Conservation (phyloP, 1,140 invertebrate species). For the Bombus sibiricus region DNA sequence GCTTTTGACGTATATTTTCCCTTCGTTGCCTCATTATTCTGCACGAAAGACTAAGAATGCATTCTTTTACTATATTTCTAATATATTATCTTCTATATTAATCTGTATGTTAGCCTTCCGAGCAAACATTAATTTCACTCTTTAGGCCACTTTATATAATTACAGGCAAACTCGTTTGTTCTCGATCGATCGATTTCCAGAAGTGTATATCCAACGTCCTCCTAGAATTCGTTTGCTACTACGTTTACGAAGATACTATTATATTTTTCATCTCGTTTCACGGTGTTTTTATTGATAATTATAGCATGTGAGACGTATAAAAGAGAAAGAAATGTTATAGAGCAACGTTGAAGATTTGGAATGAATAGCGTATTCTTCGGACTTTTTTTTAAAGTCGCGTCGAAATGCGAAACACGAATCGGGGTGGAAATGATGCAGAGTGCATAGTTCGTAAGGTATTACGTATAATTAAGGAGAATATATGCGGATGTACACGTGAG, state of each 20-base stretch:
- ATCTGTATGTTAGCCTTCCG: no score
- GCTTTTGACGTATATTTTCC: no score
- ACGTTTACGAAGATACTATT: neutral
- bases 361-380: neutral
- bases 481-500: conserved; percentile 14
- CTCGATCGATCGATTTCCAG: neutral
- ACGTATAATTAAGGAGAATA: conserved; percentile 44
- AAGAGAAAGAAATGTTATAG: neutral
- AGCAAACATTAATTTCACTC: no score
- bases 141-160: neutral
- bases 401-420: neutral
- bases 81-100: no score
- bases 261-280: conserved; percentile 36
- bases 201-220: neutral
- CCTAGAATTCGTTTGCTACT: conserved; percentile 21
- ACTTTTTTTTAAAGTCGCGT: no score
- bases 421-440: neutral
- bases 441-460: conserved; percentile 29
- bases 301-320: neutral
- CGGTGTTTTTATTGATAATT: conserved; percentile 5
- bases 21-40: no score
- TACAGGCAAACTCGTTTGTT: neutral
- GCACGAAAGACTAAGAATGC: no score
- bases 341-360: no score
- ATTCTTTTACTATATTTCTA: no score